These are phyloP conservation scores for Drosophila tropicalis DNA, from an alignment of 1,140 invertebrate species.

Conservation along the genomic window DNA sequence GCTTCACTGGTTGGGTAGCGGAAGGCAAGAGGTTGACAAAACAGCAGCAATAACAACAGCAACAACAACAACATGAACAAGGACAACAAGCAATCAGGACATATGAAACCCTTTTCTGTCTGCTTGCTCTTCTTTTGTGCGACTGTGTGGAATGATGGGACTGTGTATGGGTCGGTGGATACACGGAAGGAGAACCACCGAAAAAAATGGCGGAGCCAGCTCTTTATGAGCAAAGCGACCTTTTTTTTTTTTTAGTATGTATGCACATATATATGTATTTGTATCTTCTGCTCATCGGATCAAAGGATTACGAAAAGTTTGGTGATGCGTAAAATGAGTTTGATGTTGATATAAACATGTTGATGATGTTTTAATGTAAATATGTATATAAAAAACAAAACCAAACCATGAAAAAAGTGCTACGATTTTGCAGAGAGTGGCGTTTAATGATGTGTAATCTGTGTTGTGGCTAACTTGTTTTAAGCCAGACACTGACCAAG, in stretches of 20 bases:
- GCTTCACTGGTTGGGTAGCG: not conserved
- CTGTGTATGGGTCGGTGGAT: slow-evolving; percentile 16
- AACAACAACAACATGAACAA: slow-evolving; percentile 33
- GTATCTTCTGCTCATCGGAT: slow-evolving; percentile 57
- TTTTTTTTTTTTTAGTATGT: slow-evolving; percentile 43
- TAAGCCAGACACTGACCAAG: slow-evolving; percentile 23
- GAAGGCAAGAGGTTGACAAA: slow-evolving; percentile 34
- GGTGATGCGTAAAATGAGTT: slow-evolving; percentile 81
- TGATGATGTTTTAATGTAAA: slow-evolving; percentile 82
- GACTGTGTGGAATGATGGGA: slow-evolving; percentile 22
- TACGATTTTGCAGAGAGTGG: slow-evolving; percentile 26
- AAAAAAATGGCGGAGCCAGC: slow-evolving; percentile 11
- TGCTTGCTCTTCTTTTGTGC: not conserved
- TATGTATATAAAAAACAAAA: slow-evolving; percentile 29
- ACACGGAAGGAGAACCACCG: slow-evolving; percentile 1
- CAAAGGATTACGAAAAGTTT: slow-evolving; percentile 80
- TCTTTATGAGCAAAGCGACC: slow-evolving; percentile 40
- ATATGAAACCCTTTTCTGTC: slow-evolving; percentile 65
- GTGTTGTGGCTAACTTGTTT: slow-evolving; percentile 39
- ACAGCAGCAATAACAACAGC: slow-evolving; percentile 17
- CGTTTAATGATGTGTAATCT: slow-evolving; percentile 76
- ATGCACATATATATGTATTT: slow-evolving; percentile 14
- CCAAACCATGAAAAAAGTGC: not conserved
- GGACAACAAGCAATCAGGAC: slow-evolving; percentile 52
- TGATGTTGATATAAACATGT: slow-evolving; percentile 82